Conservation (phyloP, 2,888 invertebrate genomes). For the Keiferia lycopersicella region DNA sequence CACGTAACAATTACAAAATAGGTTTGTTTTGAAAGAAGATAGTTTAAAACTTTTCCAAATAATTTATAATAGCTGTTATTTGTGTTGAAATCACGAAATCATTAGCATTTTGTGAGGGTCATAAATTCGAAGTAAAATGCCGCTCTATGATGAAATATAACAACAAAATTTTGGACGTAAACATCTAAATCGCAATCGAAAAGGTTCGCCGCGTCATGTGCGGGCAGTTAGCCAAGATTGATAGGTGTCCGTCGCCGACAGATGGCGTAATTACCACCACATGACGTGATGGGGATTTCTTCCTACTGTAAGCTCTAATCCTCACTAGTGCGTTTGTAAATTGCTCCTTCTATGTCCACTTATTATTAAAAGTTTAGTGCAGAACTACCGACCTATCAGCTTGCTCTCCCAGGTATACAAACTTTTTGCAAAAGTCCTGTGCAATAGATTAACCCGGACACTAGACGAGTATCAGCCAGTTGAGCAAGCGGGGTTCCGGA, state of each 20-base stretch:
- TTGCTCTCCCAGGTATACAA: too few species aligned
- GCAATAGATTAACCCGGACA: too few species aligned
- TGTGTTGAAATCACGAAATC: background rate
- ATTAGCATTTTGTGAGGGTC: background rate
- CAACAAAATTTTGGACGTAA: background rate
- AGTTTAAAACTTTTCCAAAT: background rate
- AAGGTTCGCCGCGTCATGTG: conserved; percentile 15
- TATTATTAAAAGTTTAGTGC: too few species aligned
- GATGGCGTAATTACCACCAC: conserved; percentile 27
- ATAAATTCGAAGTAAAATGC: background rate
- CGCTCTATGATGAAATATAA: background rate
- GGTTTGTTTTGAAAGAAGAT: too few species aligned
- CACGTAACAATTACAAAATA: conserved; percentile 3
- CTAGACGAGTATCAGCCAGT: too few species aligned
- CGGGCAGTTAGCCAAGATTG: conserved; percentile 43
- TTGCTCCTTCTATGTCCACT: background rate
- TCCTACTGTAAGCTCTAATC: background rate
- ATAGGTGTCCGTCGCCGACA: conserved; percentile 33
- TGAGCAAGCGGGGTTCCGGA: too few species aligned
- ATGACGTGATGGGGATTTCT: conserved; percentile 12
- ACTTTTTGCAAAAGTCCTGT: too few species aligned
- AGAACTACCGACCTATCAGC: too few species aligned
- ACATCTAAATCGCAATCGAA: conserved; percentile 3
- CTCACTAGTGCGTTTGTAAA: background rate
- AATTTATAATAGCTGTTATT: conserved; percentile 3